These are phyloP conservation scores for Ecdyonurus torrentis DNA, from an alignment of 2,888 invertebrate species.

Conservation along the genomic window DNA sequence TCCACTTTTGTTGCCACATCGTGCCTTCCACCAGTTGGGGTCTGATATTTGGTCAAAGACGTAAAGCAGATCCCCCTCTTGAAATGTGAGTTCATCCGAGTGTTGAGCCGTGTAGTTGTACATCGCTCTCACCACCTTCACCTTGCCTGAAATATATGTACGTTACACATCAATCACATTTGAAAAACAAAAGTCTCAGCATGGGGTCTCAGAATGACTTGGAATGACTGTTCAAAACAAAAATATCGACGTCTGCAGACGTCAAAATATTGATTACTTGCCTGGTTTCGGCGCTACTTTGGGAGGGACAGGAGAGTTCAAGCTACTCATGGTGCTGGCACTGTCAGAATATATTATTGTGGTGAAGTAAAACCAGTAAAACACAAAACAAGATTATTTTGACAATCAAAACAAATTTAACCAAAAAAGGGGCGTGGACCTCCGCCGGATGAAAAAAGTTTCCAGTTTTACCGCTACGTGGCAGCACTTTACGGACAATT, in stretches of 20 bases:
- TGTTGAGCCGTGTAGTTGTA: constrained; percentile 37
- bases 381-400: too few species aligned
- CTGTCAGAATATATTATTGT: background rate
- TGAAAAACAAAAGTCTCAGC: background rate
- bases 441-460: too few species aligned
- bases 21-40: constrained; percentile 38
- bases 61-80: constrained; percentile 43
- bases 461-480: too few species aligned
- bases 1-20: constrained; percentile 33
- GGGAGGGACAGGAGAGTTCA: constrained; percentile 14
- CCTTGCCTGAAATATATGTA: constrained; percentile 29
- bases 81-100: constrained; percentile 41
- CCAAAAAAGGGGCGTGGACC: too few species aligned
- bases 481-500: background rate
- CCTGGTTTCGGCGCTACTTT: constrained; percentile 26
- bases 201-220: background rate
- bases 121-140: constrained; percentile 37
- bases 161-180: too few species aligned
- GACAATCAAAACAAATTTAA: too few species aligned
- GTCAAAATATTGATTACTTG: constrained; percentile 16
- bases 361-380: too few species aligned
- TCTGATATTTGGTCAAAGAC: constrained; percentile 33
- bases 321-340: background rate
- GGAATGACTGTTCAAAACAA: background rate
- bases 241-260: background rate